phyloP scores from a whole-genome alignment of 30 jellyfish, hydroid and myxozoan species.

The Hydra vulgaris region DNA sequence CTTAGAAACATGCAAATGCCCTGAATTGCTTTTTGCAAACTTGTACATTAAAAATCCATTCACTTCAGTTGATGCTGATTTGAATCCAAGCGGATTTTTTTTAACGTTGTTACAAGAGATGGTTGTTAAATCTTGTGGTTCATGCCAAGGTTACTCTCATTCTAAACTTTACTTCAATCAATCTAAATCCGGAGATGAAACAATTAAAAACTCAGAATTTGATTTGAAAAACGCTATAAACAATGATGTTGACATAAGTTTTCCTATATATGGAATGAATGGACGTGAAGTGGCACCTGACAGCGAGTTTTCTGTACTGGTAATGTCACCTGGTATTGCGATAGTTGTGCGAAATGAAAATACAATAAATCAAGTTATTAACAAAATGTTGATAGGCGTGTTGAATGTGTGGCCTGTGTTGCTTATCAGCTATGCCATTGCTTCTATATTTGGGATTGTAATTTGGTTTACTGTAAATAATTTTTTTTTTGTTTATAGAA shows the following conservation, averaged over 20 bases:
- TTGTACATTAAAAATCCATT: constrained; percentile 49
- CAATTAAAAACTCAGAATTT: constrained; percentile 20
- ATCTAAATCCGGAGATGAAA: constrained; percentile 38
- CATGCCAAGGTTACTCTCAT: constrained; percentile 26
- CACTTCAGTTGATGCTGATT: constrained; percentile 13
- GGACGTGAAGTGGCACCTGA: neutral
- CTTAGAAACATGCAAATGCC: constrained; percentile 60
- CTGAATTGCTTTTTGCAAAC: constrained; percentile 29
- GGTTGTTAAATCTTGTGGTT: constrained; percentile 39
- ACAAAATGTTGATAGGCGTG: neutral
- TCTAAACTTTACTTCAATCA: constrained; percentile 32
- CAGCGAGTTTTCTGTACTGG: neutral
- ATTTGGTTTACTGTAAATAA: constrained; percentile 20
- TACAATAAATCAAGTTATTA: neutral
- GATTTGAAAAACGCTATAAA: constrained; percentile 27
- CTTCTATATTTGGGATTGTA: neutral
- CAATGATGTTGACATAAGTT: constrained; percentile 32
- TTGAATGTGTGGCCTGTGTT: constrained; percentile 21
- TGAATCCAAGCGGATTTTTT: constrained; percentile 31
- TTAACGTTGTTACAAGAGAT: constrained; percentile 31
- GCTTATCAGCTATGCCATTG: constrained; percentile 3
- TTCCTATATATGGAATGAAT: constrained; percentile 39
- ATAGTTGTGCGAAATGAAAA: constrained; percentile 20
- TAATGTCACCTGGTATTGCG: constrained; percentile 14
- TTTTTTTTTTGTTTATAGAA: neutral